Evolutionary conservation across 2,797 vertebrate genomes (phyloP), one percentile per base, ranked within the genome.

Genomic region (Spheniscus humboldti): DNA sequence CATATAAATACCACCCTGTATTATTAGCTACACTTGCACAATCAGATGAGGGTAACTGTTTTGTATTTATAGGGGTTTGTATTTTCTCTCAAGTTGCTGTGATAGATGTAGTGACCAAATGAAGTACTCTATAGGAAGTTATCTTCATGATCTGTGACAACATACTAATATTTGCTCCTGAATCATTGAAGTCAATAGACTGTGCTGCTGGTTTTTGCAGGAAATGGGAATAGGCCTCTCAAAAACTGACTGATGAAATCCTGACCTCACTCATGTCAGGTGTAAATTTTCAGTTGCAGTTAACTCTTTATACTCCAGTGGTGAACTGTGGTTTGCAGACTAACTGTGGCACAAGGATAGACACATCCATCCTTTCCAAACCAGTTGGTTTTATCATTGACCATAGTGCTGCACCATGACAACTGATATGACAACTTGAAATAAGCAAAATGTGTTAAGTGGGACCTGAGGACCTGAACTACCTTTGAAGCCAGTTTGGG

Each of bases 331-430:
- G 18, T 96, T 80, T 88, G 76, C 53, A 60, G n/a, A 81, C 75
- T 39, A 62, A 56, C 66, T 57, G 39, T 37, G 71, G 33, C 8
- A 2, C 18, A 14, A 23, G 27, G n/a, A 20, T 12, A 67, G 64
- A 66, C 10, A 4, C 6, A 37, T 23, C 16, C 27, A 6, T 82
- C 39, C 47, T 85, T 75, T 73, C 67, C 68, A 67, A 69, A 55
- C 27, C 18, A 31, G 10, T 20, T 78, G 45, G 4, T 63, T 86
- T 86, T 75, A 4, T 57, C 69, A 18, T 2, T 72, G 71, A 15
- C 33, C 0, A 0, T 25, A 41, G 53, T 18, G 45, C 69, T 84
- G n/a, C 69, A 35, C 35, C 17, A 1, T 9, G 39, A 33, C 22
- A 63, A 17, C 20, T 45, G 43, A 43, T 25, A 7, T 22, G n/a